A percentile compares a stretch with the other conserved stretches of the same genome.
Evolutionary conservation across 2,113 vertebrate species (phyloP).

Genomic region (Meriones unguiculatus): DNA sequence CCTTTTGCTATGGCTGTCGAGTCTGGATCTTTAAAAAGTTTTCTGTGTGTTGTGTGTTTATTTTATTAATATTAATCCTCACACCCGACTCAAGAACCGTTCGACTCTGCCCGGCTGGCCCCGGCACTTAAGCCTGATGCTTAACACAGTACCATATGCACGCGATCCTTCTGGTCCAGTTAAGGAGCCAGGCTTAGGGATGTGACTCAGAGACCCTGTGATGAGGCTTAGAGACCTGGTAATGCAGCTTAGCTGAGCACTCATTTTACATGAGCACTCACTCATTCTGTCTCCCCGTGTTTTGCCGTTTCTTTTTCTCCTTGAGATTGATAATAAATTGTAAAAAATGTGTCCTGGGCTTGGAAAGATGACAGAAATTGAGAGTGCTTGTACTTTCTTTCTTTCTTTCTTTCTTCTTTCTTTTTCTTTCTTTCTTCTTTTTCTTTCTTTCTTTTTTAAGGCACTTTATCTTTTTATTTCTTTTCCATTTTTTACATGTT

Average conservation of each 20-base stretch:
- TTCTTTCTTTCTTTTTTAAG: too few species aligned
- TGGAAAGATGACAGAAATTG: too few species aligned
- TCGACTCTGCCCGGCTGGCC: too few species aligned
- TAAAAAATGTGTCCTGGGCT: neutral
- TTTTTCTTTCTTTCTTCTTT: too few species aligned
- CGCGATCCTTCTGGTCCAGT: neutral
- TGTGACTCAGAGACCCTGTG: neutral
- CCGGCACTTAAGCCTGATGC: rapidly evolving
- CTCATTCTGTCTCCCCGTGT: neutral
- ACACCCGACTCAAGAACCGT: too few species aligned
- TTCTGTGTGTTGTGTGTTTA: too few species aligned
- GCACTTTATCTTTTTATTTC: too few species aligned
- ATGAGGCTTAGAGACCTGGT: neutral
- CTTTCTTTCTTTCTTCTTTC: too few species aligned
- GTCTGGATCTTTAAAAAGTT: too few species aligned
- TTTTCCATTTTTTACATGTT: too few species aligned
- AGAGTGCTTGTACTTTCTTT: neutral
- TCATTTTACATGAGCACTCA: neutral
- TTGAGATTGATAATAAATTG: neutral
- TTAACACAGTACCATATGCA: neutral
- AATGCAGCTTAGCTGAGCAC: neutral
- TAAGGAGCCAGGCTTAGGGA: neutral
- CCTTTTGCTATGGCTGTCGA: too few species aligned
- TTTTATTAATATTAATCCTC: too few species aligned
- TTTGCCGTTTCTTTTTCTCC: neutral